Evolutionary conservation across 2,797 vertebrate species (phyloP).

Genomic region (Sebastes vulpes): DNA sequence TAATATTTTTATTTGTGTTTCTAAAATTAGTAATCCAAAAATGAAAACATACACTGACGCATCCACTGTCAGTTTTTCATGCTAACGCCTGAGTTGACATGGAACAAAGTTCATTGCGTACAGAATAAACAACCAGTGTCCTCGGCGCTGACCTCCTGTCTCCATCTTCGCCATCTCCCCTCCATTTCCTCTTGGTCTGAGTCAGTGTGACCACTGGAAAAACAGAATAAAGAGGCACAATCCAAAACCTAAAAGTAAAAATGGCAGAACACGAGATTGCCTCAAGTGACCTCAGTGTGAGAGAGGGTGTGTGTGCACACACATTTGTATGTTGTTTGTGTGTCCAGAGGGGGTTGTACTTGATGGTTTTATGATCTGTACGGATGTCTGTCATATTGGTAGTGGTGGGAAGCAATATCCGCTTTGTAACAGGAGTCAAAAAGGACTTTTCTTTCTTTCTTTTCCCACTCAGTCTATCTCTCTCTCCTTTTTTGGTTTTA

Average conservation of each 20-base stretch:
- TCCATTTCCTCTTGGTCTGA: slow-evolving; percentile 49
- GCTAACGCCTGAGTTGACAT: neutral
- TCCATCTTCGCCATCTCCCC: slow-evolving; percentile 39
- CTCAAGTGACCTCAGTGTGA: slow-evolving; percentile 62
- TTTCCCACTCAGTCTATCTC: slow-evolving; percentile 11
- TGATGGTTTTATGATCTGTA: slow-evolving; percentile 61
- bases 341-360: slow-evolving; percentile 41
- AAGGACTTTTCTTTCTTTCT: slow-evolving; percentile 4
- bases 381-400: slow-evolving; percentile 62
- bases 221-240: slow-evolving; percentile 62
- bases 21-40: neutral
- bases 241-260: slow-evolving; percentile 67
- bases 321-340: slow-evolving; percentile 41
- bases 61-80: neutral
- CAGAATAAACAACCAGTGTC: slow-evolving; percentile 25
- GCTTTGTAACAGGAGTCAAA: slow-evolving; percentile 56
- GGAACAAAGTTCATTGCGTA: neutral
- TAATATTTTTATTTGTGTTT: neutral
- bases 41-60: neutral
- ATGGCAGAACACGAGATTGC: slow-evolving; percentile 58
- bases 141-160: slow-evolving; percentile 43
- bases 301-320: neutral
- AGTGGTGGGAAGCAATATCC: slow-evolving; percentile 68
- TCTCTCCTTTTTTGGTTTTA: slow-evolving; percentile 30
- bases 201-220: slow-evolving; percentile 73